A percentile compares a stretch with the other conserved stretches of the same genome.
phyloP scores from a whole-genome alignment of 2,113 vertebrate species.

The Lucifuga dentata region DNA sequence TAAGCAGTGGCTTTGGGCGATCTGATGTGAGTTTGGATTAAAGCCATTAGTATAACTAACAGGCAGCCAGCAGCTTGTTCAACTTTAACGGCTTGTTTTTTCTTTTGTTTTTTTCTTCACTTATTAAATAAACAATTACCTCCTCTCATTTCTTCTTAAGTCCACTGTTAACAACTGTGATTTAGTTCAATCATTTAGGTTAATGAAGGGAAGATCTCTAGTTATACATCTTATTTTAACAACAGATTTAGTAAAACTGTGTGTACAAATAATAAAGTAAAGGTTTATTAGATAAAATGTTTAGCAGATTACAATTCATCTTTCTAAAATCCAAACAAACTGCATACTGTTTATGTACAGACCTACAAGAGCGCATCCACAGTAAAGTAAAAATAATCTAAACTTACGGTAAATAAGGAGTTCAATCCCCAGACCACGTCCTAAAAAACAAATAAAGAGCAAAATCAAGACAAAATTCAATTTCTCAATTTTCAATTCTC shows the following conservation, averaged over 20 bases:
- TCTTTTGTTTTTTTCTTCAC: no score
- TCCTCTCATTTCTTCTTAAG: not conserved
- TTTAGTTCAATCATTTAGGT: not conserved
- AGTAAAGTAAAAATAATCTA: not conserved
- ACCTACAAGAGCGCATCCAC: no score
- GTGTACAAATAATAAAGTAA: not conserved
- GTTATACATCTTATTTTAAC: no score
- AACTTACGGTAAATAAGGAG: constrained; percentile 98
- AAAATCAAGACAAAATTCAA: not conserved
- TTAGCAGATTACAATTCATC: not conserved
- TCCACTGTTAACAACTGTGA: not conserved
- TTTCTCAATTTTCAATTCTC: not conserved
- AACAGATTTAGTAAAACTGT: not conserved
- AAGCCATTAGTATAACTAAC: not conserved
- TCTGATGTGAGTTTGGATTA: constrained; percentile 11
- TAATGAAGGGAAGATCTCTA: no score
- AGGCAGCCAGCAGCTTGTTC: not conserved
- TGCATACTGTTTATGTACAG: not conserved
- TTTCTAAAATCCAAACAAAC: not conserved
- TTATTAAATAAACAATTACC: not conserved
- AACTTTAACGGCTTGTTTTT: not conserved
- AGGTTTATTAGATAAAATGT: no score
- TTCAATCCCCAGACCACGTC: constrained; percentile 99
- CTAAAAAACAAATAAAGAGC: constrained; percentile 76
- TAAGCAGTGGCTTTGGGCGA: constrained; percentile 6